A percentile compares a stretch with the other conserved stretches of the same genome.
Evolutionary conservation across 2,113 vertebrate genomes (phyloP).

Genomic region (Brienomyrus brachyistius): DNA sequence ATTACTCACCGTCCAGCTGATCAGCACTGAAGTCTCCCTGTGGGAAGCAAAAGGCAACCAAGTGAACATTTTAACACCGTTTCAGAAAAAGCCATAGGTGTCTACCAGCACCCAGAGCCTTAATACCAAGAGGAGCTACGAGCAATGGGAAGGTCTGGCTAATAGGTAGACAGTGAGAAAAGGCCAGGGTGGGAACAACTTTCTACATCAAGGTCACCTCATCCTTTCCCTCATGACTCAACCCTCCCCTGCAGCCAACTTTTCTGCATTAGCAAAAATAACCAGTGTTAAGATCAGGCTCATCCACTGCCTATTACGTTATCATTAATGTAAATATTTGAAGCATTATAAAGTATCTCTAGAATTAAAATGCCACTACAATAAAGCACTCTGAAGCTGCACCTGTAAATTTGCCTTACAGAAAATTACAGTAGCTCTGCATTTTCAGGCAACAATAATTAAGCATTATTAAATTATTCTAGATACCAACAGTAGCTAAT

Average conservation of each 20-base stretch:
- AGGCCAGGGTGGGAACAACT: background rate
- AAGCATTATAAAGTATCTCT: background rate
- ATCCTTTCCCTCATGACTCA: background rate
- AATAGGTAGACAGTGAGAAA: background rate
- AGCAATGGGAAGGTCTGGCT: background rate
- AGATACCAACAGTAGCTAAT: background rate
- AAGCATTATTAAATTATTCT: background rate
- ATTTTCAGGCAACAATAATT: background rate
- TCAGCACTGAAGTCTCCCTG: constrained; percentile 60
- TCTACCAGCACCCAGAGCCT: background rate
- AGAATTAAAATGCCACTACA: background rate
- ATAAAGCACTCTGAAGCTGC: background rate
- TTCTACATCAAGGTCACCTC: background rate
- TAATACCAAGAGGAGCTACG: background rate
- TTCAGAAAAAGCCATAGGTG: background rate
- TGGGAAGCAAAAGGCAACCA: constrained; percentile 37
- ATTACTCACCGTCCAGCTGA: constrained; percentile 47
- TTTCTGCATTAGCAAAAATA: background rate
- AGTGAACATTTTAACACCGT: background rate
- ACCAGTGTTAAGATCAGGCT: background rate
- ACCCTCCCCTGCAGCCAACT: background rate
- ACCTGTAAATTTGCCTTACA: background rate
- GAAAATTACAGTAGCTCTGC: background rate
- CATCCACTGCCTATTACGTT: background rate
- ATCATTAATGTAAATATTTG: background rate